phyloP scores from a whole-genome alignment of 2,888 invertebrate species.

The Alloscopus bannaensis region DNA sequence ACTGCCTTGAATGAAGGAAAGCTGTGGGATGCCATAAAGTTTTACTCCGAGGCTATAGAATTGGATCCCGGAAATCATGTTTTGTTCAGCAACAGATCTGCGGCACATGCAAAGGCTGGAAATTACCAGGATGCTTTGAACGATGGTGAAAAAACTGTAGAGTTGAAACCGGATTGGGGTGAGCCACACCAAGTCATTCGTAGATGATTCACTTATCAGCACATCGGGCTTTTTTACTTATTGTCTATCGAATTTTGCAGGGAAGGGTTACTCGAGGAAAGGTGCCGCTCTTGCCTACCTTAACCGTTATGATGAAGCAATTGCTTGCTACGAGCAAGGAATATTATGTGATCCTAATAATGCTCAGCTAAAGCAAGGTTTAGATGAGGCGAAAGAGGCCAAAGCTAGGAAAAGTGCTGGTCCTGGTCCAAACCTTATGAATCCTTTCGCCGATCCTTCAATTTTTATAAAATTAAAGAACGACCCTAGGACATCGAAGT shows the following conservation, averaged over 20 bases:
- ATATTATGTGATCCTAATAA: slow-evolving; percentile 85
- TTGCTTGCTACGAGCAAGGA: slow-evolving; percentile 85
- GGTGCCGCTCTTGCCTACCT: slow-evolving; percentile 89
- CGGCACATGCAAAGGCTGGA: slow-evolving; percentile 89
- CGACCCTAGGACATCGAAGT: slow-evolving; percentile 84
- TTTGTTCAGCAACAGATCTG: slow-evolving; percentile 92
- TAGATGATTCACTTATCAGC: background rate
- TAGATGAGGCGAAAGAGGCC: slow-evolving; percentile 80
- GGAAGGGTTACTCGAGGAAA: slow-evolving; percentile 86
- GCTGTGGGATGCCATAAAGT: slow-evolving; percentile 86
- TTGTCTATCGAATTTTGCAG: slow-evolving; percentile 11
- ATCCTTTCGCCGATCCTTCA: slow-evolving; percentile 80
- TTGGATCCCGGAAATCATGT: slow-evolving; percentile 90
- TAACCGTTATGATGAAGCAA: slow-evolving; percentile 84
- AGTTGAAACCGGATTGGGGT: slow-evolving; percentile 88
- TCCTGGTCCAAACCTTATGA: slow-evolving; percentile 74
- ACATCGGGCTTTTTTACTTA: too few relatives aligned
- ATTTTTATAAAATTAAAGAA: slow-evolving; percentile 80
- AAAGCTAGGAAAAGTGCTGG: slow-evolving; percentile 49
- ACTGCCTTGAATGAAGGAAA: slow-evolving; percentile 86
- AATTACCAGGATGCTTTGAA: slow-evolving; percentile 85
- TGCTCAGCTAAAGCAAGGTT: slow-evolving; percentile 82
- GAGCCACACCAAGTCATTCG: slow-evolving; percentile 76
- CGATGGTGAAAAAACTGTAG: slow-evolving; percentile 90
- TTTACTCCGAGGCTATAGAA: slow-evolving; percentile 87